phyloP scores from a whole-genome alignment of 2,888 invertebrate genomes.

The Odontocolon sp. region DNA sequence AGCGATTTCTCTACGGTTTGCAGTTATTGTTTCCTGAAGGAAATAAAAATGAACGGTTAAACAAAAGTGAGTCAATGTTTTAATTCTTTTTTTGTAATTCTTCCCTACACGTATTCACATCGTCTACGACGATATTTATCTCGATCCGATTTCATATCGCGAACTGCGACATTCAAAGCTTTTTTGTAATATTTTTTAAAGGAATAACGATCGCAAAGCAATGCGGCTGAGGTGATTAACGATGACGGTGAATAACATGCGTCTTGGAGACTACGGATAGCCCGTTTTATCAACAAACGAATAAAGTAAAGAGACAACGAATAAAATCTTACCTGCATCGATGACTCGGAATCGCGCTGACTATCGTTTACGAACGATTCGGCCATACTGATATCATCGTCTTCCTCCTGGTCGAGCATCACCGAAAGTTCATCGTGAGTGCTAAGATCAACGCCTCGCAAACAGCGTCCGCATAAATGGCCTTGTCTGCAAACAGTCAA shows the following conservation, averaged over 20 bases:
- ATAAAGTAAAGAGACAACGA: too few species aligned
- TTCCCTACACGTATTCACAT: slow-evolving; percentile 16
- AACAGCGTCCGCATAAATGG: slow-evolving; percentile 90
- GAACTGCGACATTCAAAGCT: neutral
- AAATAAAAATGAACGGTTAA: slow-evolving; percentile 69
- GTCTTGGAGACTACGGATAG: neutral
- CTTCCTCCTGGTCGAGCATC: slow-evolving; percentile 87
- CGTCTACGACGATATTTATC: slow-evolving; percentile 8
- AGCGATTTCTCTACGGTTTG: slow-evolving; percentile 69
- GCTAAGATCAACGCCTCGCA: slow-evolving; percentile 85
- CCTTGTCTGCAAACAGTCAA: slow-evolving; percentile 85
- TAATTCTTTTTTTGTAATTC: neutral
- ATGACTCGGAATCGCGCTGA: slow-evolving; percentile 69
- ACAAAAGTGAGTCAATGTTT: neutral
- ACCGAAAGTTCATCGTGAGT: slow-evolving; percentile 85
- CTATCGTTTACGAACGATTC: slow-evolving; percentile 76
- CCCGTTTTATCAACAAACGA: neutral
- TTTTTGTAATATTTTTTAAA: neutral
- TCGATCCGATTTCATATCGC: neutral
- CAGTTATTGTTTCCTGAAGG: slow-evolving; percentile 73
- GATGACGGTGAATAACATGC: slow-evolving; percentile 27
- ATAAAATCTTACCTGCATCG: slow-evolving; percentile 71
- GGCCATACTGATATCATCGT: slow-evolving; percentile 87
- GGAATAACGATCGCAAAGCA: slow-evolving; percentile 8
- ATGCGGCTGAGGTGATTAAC: neutral